Evolutionary conservation across 2,113 vertebrate genomes (phyloP).

Genomic region (Mormoops blainvillei): DNA sequence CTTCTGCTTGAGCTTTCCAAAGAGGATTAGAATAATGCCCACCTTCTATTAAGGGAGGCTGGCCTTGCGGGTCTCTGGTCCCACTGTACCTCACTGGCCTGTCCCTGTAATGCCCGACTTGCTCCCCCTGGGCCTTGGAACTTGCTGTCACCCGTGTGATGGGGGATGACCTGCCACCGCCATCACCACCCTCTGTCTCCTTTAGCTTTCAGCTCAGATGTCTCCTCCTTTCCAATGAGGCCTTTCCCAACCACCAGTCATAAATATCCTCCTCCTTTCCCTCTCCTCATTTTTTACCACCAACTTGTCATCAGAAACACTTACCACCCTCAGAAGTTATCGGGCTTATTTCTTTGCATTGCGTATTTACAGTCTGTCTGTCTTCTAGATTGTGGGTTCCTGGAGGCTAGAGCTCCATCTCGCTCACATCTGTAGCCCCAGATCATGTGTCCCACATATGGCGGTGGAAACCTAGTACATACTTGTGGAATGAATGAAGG

Average conservation of each 20-base stretch:
- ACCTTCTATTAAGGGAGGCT: neutral
- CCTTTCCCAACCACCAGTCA: neutral
- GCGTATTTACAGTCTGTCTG: neutral
- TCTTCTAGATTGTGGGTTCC: neutral
- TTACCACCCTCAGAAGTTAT: neutral
- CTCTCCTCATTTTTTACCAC: neutral
- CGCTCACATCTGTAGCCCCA: neutral
- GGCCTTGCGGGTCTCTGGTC: neutral
- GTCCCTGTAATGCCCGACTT: too few species aligned
- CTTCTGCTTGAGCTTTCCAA: neutral
- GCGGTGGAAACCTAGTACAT: neutral
- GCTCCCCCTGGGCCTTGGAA: neutral
- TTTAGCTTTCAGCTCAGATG: neutral
- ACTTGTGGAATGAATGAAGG: neutral
- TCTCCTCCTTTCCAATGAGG: neutral
- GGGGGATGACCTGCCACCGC: fast-evolving
- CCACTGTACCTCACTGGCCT: fast-evolving
- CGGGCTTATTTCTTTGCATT: neutral
- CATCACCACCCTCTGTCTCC: too few species aligned
- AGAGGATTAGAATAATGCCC: neutral
- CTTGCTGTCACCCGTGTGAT: neutral
- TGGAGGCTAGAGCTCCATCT: neutral
- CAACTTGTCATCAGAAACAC: fast-evolving
- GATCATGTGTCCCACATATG: neutral
- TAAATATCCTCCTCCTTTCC: fast-evolving